phyloP scores from a whole-genome alignment of 2,888 invertebrate species.

The Tipula confusa region DNA sequence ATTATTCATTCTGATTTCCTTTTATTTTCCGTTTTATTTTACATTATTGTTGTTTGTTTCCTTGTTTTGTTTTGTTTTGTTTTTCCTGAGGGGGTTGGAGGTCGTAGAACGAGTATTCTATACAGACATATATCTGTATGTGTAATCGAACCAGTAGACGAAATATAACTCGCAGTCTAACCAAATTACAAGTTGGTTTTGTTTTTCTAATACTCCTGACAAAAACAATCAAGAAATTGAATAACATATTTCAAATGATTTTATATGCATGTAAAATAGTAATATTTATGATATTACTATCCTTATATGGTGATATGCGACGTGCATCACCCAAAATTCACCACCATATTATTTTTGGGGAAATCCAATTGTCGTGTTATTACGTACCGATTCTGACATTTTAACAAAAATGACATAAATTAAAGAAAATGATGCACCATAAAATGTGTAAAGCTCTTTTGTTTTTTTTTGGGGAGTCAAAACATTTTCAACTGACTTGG shows the following conservation, averaged over 20 bases:
- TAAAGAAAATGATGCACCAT: not conserved
- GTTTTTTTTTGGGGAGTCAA: not conserved
- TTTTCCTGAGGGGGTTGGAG: not conserved
- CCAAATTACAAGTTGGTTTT: too few species aligned
- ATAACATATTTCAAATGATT: not conserved
- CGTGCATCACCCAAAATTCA: not conserved
- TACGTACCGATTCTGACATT: not conserved
- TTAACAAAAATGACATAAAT: not conserved
- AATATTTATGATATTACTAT: conserved; percentile 3
- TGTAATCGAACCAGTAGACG: not conserved
- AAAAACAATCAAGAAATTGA: not conserved
- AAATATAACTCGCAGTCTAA: not conserved
- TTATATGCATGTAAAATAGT: not conserved
- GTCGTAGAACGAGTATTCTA: not conserved
- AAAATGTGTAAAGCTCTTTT: not conserved
- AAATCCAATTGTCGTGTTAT: not conserved
- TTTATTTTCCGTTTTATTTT: not conserved
- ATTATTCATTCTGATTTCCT: not conserved
- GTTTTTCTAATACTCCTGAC: not conserved
- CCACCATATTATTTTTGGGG: not conserved
- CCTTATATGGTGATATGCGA: not conserved
- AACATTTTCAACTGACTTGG: not conserved
- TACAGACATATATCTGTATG: not conserved
- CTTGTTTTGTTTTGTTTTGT: not conserved
- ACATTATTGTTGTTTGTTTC: not conserved